Percentiles rank a stretch among this genome's conserved stretches.
phyloP scores from a whole-genome alignment of 2,113 vertebrate species.

The Gnathonemus echidnorhynchus region DNA sequence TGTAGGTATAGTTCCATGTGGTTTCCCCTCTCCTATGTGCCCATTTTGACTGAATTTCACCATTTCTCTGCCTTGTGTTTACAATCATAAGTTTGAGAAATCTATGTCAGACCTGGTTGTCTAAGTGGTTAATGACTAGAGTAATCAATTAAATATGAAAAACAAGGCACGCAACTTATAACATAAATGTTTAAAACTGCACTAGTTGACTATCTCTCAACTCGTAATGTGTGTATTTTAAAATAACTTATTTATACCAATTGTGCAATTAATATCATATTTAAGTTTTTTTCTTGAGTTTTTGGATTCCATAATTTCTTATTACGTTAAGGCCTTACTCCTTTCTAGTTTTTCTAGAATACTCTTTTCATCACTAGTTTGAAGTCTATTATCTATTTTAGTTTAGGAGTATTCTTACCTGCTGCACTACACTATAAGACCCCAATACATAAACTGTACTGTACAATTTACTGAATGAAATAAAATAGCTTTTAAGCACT shows the following conservation, averaged over 20 bases:
- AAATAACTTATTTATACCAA: neutral
- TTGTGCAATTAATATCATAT: neutral
- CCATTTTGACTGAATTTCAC: neutral
- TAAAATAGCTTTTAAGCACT: neutral
- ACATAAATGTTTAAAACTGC: neutral
- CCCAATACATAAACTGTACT: neutral
- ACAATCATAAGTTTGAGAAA: neutral
- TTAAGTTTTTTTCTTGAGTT: neutral
- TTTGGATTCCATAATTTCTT: neutral
- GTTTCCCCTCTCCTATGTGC: neutral
- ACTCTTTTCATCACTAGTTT: neutral
- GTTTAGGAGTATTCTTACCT: neutral
- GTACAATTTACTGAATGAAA: neutral
- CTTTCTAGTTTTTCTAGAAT: neutral
- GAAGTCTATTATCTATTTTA: neutral
- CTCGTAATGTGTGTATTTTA: neutral
- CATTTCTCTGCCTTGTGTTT: neutral
- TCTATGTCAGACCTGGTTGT: neutral
- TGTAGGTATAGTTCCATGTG: neutral
- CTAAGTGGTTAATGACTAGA: neutral
- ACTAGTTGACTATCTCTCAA: neutral
- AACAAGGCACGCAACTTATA: neutral
- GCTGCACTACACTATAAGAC: neutral
- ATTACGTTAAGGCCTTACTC: neutral
- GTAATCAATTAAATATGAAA: slow-evolving; percentile 1